phyloP scores from a whole-genome alignment of 2,113 vertebrate genomes.

The Scolopax mira region DNA sequence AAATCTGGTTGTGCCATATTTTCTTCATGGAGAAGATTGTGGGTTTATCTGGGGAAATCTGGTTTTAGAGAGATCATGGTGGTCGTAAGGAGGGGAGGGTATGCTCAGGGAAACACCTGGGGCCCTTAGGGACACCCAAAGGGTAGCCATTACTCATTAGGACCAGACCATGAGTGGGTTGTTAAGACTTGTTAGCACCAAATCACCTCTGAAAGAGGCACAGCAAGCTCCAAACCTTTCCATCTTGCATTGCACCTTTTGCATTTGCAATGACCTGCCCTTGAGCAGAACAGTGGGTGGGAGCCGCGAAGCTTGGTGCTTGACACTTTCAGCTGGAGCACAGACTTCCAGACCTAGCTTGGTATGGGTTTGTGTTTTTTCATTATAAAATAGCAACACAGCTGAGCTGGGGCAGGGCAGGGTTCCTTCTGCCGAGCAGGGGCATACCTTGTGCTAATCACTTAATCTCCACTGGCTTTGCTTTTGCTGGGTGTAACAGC shows the following conservation, averaged over 20 bases:
- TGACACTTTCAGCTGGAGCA: background rate
- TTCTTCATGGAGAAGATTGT: background rate
- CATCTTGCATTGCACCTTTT: background rate
- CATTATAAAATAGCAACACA: background rate
- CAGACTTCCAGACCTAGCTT: background rate
- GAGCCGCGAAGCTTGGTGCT: background rate
- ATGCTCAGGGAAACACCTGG: background rate
- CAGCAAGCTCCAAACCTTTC: rapidly evolving
- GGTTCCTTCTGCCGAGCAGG: background rate
- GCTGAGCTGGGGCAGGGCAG: background rate
- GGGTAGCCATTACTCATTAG: background rate
- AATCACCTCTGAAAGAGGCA: background rate
- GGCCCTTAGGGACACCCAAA: background rate
- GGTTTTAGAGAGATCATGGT: background rate
- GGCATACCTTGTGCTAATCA: background rate
- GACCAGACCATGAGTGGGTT: background rate
- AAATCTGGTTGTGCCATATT: rapidly evolving
- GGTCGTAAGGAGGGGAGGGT: background rate
- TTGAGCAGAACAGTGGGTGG: background rate
- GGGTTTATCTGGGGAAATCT: background rate
- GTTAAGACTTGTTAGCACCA: background rate
- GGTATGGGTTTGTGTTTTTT: background rate
- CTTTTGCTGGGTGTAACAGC: background rate
- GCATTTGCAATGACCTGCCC: background rate
- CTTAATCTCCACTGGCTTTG: background rate